Conservation (phyloP, 2,888 invertebrate genomes). For the Cataglyphis cursor region DNA sequence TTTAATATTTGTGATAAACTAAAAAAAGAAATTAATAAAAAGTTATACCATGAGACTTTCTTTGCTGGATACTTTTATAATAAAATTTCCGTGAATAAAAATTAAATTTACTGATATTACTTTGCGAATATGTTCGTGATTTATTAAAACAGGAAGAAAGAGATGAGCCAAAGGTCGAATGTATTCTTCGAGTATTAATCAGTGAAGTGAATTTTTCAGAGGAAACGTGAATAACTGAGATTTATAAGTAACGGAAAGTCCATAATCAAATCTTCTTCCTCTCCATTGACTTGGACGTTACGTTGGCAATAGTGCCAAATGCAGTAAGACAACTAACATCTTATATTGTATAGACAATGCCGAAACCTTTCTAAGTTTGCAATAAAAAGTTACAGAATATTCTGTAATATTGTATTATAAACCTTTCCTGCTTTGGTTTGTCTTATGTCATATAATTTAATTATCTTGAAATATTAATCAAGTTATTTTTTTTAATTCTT, state of each 20-base stretch:
- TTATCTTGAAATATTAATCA: background rate
- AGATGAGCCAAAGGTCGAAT: conserved; percentile 23
- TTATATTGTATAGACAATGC: conserved; percentile 5
- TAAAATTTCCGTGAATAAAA: background rate
- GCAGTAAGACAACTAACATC: conserved; percentile 26
- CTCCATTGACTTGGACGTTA: conserved; percentile 52
- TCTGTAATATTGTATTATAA: background rate
- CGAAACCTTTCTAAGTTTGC: background rate
- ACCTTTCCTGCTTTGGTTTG: background rate
- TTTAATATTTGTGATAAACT: background rate
- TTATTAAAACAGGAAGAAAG: conserved; percentile 19
- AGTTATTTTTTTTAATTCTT: background rate
- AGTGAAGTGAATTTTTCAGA: conserved; percentile 64
- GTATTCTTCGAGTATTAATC: conserved; percentile 65
- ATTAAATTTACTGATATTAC: conserved; percentile 32
- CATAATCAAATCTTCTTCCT: conserved; percentile 68
- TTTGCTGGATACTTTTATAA: background rate
- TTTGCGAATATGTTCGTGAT: conserved; percentile 10
- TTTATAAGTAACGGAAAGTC: conserved; percentile 63
- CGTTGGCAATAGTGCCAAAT: conserved; percentile 61
- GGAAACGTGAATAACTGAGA: conserved; percentile 52
- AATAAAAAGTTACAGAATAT: background rate
- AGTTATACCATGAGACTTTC: background rate
- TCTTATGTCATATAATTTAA: background rate
- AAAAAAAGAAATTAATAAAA: background rate